Conservation (phyloP, 2,113 vertebrate genomes). For the Tapirus terrestris region DNA sequence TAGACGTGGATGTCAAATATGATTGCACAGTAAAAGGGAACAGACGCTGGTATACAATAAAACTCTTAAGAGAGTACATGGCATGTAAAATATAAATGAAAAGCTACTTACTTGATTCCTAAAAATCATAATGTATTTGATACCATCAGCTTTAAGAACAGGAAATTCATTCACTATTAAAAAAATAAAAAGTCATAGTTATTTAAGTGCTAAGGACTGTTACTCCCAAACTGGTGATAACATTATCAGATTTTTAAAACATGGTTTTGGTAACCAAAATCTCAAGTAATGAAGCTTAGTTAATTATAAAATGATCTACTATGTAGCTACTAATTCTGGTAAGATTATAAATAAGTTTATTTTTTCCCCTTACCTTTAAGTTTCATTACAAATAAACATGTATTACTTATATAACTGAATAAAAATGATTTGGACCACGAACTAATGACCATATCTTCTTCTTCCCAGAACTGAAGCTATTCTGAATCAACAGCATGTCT, state of each 20-base stretch:
- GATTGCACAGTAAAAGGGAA: not conserved
- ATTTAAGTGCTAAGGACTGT: conserved; percentile 25
- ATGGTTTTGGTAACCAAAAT: conserved; percentile 15
- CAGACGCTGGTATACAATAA: not conserved
- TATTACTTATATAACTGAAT: not conserved
- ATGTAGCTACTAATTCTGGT: not conserved
- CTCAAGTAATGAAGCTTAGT: not conserved
- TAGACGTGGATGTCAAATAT: not conserved
- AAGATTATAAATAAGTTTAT: not conserved
- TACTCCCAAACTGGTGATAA: conserved; percentile 9
- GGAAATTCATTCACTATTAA: conserved; percentile 97
- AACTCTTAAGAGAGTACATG: not conserved
- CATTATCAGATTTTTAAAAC: conserved; percentile 34
- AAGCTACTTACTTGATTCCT: conserved; percentile 94
- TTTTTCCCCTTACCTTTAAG: not conserved
- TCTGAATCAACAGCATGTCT: not conserved
- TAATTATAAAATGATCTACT: not conserved
- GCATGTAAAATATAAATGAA: conserved; percentile 2
- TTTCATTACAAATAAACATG: conserved; percentile 12
- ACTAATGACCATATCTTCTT: not conserved
- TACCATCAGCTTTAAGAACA: conserved; percentile 98
- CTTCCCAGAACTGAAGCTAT: not conserved
- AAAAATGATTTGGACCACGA: not conserved
- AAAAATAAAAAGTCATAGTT: conserved; percentile 50
- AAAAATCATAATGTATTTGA: conserved; percentile 99